Base-by-base conservation (phyloP, 2,797 vertebrate genomes). In the Neoniphon sammara region DNA sequence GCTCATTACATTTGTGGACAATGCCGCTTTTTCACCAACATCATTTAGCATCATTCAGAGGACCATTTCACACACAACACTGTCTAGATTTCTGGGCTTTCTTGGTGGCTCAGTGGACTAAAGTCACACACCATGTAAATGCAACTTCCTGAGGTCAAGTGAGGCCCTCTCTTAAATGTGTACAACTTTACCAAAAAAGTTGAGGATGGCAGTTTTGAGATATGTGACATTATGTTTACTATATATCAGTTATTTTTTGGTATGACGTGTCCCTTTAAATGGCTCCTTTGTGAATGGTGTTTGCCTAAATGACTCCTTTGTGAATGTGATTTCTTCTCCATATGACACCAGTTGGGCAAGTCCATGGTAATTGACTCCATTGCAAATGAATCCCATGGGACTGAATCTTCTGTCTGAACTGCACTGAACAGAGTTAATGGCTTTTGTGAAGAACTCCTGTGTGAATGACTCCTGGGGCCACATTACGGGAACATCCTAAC, bases 381-480 rank as follows among this genome's bases (percentile, higher is more conserved):
- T 71, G 73, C 70, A 83, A 85, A 84, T 83, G 50, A 90, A 85
- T 73, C 73, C 57, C 72, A 49, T 58, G 83, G 71, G 88, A 73
- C 52, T 46, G 70, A 81, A 72, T 83, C 83, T 81, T 80, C 81
- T 64, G 73, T 66, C 76, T 76, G 65, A 75, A 85, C 82, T 57
- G 64, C 84, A 64, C 65, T 70, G 79, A 88, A 83, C 78, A 50
- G 57, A 87, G 77, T 82, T 87, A 90, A 91, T 89, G 82, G 81
- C 80, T 85, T 18, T 82, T 75, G 56, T 82, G 83, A 84, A 82
- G 73, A 86, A 70, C 73, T 87, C 75, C 78, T 78, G 78, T 49
- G 70, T 78, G 87, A 91, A 53, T 87, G 77, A 80, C 80, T 90
- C 75, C 80, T 80, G 82, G 72, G 72, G 79, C 81, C 75, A 85